Conservation (phyloP, 92 coral and sea anemone genomes). For the Porites divaricata region DNA sequence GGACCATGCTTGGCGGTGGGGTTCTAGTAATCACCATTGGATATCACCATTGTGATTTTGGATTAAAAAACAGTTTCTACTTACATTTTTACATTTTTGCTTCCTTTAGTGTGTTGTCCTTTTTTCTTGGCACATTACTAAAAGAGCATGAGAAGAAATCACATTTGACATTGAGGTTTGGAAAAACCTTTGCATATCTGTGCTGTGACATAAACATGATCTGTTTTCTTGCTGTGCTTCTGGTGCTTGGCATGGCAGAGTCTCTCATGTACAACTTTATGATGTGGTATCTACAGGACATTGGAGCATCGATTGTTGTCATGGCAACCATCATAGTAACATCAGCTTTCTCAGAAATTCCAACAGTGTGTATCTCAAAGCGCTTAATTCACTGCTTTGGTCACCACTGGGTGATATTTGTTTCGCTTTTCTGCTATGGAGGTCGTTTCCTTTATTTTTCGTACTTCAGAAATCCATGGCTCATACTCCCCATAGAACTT, state of each 20-base stretch:
- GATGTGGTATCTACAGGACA: slow-evolving; percentile 98
- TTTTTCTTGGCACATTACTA: slow-evolving; percentile 71
- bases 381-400: slow-evolving; percentile 79
- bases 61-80: slow-evolving; percentile 79
- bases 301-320: slow-evolving; percentile 74
- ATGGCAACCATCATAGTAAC: slow-evolving; percentile 82
- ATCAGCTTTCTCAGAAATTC: slow-evolving; percentile 82
- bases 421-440: slow-evolving; percentile 81
- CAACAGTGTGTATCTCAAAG: slow-evolving; percentile 70
- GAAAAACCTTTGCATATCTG: slow-evolving; percentile 67
- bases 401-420: slow-evolving; percentile 78
- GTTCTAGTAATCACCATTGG: slow-evolving; percentile 71
- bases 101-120: slow-evolving; percentile 71
- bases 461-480: slow-evolving; percentile 72
- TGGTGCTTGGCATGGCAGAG: slow-evolving; percentile 91
- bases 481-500: slow-evolving; percentile 83
- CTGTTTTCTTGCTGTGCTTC: slow-evolving; percentile 75
- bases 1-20: slow-evolving; percentile 80
- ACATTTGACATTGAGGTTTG: slow-evolving; percentile 69
- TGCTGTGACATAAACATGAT: slow-evolving; percentile 79
- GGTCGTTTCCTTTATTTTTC: slow-evolving; percentile 87
- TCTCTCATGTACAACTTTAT: slow-evolving; percentile 85
- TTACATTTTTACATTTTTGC: slow-evolving; percentile 86
- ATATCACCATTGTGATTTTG: slow-evolving; percentile 75
- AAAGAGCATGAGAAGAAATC: slow-evolving; percentile 77